Percentiles rank a stretch among this genome's conserved stretches.
These are phyloP conservation scores for Manduca sexta DNA, from an alignment of 1,140 invertebrate genomes.

Conservation along the genomic window DNA sequence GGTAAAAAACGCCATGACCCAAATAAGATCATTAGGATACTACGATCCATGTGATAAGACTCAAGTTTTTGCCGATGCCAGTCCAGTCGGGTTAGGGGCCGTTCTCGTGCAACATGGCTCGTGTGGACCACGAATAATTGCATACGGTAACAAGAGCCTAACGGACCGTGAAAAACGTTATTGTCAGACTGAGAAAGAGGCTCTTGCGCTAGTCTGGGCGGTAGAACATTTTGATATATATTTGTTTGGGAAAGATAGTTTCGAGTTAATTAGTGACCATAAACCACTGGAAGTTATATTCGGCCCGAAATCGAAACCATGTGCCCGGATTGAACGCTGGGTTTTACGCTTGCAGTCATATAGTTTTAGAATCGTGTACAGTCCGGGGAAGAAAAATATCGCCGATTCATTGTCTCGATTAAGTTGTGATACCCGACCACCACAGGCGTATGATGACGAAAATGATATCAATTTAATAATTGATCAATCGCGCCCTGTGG, in stretches of 20 bases:
- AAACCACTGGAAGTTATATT: conserved; percentile 26
- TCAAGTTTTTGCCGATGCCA: conserved; percentile 51
- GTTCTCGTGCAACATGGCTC: conserved; percentile 24
- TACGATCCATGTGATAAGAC: conserved; percentile 25
- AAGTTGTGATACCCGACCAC: not conserved
- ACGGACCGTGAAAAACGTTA: conserved; percentile 15
- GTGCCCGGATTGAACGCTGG: conserved; percentile 22
- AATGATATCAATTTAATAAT: conserved; percentile 21
- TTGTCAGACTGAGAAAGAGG: conserved; percentile 28
- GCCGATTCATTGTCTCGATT: conserved; percentile 19
- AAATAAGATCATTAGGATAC: conserved; percentile 23
- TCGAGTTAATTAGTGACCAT: conserved; percentile 18
- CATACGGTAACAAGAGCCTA: conserved; percentile 16
- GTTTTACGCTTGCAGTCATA: conserved; percentile 21
- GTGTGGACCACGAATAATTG: conserved; percentile 11
- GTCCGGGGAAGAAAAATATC: conserved; percentile 19
- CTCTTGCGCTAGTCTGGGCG: conserved; percentile 21
- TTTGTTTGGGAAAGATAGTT: conserved; percentile 15
- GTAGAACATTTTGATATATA: conserved; percentile 22
- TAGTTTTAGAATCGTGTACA: conserved; percentile 15
- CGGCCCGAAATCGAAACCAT: conserved; percentile 19
- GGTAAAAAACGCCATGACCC: too few species aligned
- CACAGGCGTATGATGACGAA: conserved; percentile 10
- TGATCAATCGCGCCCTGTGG: conserved; percentile 7
- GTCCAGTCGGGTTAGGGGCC: conserved; percentile 46